Base-by-base conservation (phyloP, 2,797 vertebrate species). In the Pterois miles region DNA sequence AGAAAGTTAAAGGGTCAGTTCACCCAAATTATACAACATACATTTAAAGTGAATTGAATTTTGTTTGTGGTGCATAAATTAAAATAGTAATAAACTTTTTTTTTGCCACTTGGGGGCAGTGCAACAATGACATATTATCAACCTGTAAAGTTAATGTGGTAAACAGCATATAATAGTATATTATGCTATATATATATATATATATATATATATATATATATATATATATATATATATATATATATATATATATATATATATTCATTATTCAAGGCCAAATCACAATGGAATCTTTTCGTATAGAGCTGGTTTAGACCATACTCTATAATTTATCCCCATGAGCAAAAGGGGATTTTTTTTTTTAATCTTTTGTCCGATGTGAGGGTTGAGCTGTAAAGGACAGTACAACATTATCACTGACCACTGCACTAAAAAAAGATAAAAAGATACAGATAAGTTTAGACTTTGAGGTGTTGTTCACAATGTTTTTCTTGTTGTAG, bases 1-100 rank as follows among this genome's bases (percentile, higher is more conserved):
- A 34, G 58, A 22, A 18, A 6, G 36, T 31, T 40, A 65, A 73
- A 79, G 23, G 63, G 40, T n/a, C 29, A 66, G 10, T 65, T 78
- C 57, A 43, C 29, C 6, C n/a, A 52, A 75, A 62, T 29, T 22
- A 27, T 16, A 58, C n/a, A 27, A 31, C 16, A 12, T 57, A 8
- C 11, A 31, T 20, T 56, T 7, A 56, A 56, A 25, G 16, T 56
- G 25, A 56, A 16, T 14, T 4, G 14, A 16, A 14, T n/a, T 34
- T 36, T 67, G 8, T 18, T 27, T 67, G 50, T 31, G 29, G 12
- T 22, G 43, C 20, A 33, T 65, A 65, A 53, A 66, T 25, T 25
- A 18, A 53, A 36, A 20, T 36, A 14, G 53, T 8, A 25, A 27
- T 16, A 31, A 31, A 31, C 23, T 8, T 50, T 11, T 7, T 36